Evolutionary conservation across 2,113 vertebrate species (phyloP).

Genomic region (Dunckerocampus dactyliophorus): DNA sequence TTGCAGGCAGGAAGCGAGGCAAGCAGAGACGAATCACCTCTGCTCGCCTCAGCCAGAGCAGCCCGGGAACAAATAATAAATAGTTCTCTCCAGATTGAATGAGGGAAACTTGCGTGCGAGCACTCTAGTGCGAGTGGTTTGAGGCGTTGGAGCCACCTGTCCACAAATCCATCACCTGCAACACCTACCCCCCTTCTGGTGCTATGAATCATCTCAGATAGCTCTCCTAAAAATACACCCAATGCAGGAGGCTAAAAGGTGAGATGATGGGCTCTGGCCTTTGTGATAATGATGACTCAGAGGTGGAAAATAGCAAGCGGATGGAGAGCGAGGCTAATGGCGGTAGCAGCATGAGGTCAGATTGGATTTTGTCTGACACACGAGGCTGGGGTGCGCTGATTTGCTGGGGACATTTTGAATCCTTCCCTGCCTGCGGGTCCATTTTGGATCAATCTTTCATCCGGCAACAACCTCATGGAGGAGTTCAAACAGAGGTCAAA

Average conservation of each 20-base stretch:
- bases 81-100: slow-evolving; percentile 55
- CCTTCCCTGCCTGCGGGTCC: no score
- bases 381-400: slow-evolving; percentile 25
- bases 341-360: slow-evolving; percentile 27
- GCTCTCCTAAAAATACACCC: slow-evolving; percentile 1
- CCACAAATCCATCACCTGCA: slow-evolving; percentile 5
- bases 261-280: background rate
- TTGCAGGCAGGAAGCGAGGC: background rate
- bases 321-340: slow-evolving; percentile 17
- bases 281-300: background rate
- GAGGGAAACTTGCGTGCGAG: slow-evolving; percentile 16
- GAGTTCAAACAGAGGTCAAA: no score
- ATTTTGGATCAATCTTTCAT: no score
- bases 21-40: slow-evolving; percentile 53
- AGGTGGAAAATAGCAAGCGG: slow-evolving; percentile 8
- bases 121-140: background rate
- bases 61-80: slow-evolving; percentile 61
- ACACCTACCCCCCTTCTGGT: background rate
- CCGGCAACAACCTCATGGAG: no score
- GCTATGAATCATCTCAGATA: slow-evolving; percentile 1
- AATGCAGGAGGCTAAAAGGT: background rate
- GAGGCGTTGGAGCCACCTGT: background rate
- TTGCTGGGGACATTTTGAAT: no score
- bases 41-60: slow-evolving; percentile 33
- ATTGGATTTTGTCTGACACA: slow-evolving; percentile 13